Percentiles rank a stretch among this genome's conserved stretches.
These are phyloP conservation scores for Baryphthengus martii DNA, from an alignment of 2,113 vertebrate species.

Conservation along the genomic window DNA sequence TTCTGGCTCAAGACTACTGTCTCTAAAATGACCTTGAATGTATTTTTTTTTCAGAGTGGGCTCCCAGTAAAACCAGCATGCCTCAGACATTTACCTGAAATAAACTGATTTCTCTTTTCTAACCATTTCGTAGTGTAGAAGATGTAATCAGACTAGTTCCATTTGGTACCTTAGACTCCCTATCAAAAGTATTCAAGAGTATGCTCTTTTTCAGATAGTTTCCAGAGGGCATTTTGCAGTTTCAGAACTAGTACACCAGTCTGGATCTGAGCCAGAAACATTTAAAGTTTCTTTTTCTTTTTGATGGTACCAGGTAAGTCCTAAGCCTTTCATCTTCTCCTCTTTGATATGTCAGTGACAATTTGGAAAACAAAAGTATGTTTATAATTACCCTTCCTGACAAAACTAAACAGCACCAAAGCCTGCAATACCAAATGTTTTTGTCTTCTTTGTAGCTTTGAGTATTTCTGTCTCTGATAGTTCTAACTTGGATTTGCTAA, in stretches of 20 bases:
- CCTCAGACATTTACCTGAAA: not conserved
- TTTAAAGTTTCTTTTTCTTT: not conserved
- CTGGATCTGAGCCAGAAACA: not conserved
- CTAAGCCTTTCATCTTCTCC: not conserved
- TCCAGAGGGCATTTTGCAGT: not conserved
- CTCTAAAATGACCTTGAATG: not conserved
- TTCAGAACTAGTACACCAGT: not conserved
- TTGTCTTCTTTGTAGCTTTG: not conserved
- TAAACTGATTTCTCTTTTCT: not conserved
- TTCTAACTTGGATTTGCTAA: not conserved
- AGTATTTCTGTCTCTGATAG: not conserved
- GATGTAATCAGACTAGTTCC: not conserved
- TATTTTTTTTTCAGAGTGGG: not conserved
- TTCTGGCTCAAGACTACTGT: not conserved
- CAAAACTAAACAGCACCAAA: not conserved
- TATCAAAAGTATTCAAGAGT: not conserved
- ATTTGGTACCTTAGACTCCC: not conserved
- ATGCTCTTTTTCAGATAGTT: not conserved
- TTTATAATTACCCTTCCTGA: not conserved
- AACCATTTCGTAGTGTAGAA: not conserved
- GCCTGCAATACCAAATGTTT: not conserved
- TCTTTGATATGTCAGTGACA: not conserved
- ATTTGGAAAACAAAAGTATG: not conserved
- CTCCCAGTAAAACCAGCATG: fast-evolving
- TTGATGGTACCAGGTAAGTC: not conserved